Evolutionary conservation across 2,113 vertebrate genomes (phyloP), one percentile per base, ranked within the genome.

Genomic region (Tapirus terrestris): DNA sequence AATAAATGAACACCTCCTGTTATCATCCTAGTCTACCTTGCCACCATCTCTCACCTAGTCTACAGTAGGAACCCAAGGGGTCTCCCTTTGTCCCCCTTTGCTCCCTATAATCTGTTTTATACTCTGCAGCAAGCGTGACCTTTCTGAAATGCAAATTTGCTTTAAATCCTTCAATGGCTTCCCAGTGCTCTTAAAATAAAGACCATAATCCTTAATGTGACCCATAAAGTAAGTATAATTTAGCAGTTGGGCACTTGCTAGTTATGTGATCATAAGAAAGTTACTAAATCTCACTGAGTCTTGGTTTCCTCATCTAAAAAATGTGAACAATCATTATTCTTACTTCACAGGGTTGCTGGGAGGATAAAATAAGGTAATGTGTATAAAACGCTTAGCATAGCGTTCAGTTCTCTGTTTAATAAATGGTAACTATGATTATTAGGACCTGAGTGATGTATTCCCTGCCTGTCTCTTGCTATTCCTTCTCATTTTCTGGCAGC

Each of bases 261-360:
- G 82, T 87, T 80, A 82, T 23, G 4, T 58, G 36, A 96, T 70
- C 25, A 39, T 75, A 93, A 79, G 79, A 68, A 84, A 92, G 11
- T 84, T 82, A 84, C 23, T 88, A 84, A 92, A 89, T 79, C 33
- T 79, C 58, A 88, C 39, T 51, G 18, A 90, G 48, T 75, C 85
- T 85, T 89, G 68, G 21, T 90, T 93, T 97, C n/a, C 39, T 96
- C 63, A 48, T 95, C 73, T 95, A 53, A 72, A 91, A 95, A 83
- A 89, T 51, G 77, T 91, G 60, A 89, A 56, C 10, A 70, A 45
- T 81, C 85, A 85, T 85, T 51, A 76, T 68, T 85, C 61, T n/a
- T 80, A 80, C 21, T 20, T 87, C 60, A 89, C 43, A 73, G 39
- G 43, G 17, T 85, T 97, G 60, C 79, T 79, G 48, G 48, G 21